Evolutionary conservation across 2,113 vertebrate genomes (phyloP).

Genomic region (Nerophis ophidion): DNA sequence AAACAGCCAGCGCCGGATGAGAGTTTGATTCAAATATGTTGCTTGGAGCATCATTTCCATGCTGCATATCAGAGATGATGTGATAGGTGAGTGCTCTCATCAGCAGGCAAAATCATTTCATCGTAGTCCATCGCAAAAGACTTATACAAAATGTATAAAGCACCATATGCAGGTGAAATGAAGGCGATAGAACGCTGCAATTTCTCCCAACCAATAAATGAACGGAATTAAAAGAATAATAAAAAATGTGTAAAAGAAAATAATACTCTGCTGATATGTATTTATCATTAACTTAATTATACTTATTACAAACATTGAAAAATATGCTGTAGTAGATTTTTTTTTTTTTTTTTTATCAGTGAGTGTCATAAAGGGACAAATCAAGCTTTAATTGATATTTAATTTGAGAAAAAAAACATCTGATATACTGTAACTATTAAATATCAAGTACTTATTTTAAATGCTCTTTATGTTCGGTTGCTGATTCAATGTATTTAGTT

Average conservation of each 20-base stretch:
- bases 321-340: too few species aligned
- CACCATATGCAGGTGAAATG: not conserved
- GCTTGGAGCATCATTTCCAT: not conserved
- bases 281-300: too few species aligned
- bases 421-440: not conserved
- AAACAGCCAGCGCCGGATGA: conserved; percentile 6
- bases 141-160: not conserved
- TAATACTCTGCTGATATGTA: too few species aligned
- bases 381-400: not conserved
- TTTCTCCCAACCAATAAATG: not conserved
- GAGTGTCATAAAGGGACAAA: too few species aligned
- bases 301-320: too few species aligned
- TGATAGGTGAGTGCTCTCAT: conserved; percentile 10
- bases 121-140: not conserved
- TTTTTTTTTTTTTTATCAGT: too few species aligned
- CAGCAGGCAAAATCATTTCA: not conserved
- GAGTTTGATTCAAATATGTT: not conserved
- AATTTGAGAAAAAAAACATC: not conserved
- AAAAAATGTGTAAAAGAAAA: too few species aligned
- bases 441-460: not conserved
- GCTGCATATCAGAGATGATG: not conserved
- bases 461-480: too few species aligned
- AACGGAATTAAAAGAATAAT: too few species aligned
- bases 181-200: not conserved
- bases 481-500: not conserved